Conservation (phyloP, 2,888 invertebrate genomes). For the Caenorhabditis sp. region DNA sequence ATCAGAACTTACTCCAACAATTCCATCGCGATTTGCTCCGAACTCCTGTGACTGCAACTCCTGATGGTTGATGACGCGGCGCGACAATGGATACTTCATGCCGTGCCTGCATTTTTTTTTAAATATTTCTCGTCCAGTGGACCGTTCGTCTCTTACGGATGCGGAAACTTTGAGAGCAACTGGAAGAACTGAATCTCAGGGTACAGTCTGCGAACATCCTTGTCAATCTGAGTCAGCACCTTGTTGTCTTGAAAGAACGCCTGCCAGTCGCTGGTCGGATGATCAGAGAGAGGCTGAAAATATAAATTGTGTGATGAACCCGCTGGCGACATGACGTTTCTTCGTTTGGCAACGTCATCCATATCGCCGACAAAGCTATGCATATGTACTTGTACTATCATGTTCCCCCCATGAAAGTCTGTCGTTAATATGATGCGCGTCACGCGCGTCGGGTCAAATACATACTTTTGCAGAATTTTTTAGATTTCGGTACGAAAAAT, state of each 20-base stretch:
- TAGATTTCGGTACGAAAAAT: background rate
- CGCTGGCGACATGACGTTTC: slow-evolving; percentile 12
- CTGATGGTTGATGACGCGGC: slow-evolving; percentile 62
- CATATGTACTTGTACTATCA: slow-evolving; percentile 36
- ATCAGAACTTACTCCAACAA: slow-evolving; percentile 58
- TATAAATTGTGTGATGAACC: background rate
- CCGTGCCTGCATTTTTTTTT: slow-evolving; percentile 70
- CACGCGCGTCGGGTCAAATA: background rate
- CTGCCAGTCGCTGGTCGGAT: slow-evolving; percentile 96
- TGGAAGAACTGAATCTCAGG: slow-evolving; percentile 98
- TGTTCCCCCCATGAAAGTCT: background rate
- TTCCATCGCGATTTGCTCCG: slow-evolving; percentile 57
- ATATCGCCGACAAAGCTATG: slow-evolving; percentile 32
- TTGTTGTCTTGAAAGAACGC: slow-evolving; percentile 96
- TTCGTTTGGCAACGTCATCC: slow-evolving; percentile 27
- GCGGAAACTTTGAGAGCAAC: slow-evolving; percentile 92
- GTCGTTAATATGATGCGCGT: slow-evolving; percentile 11
- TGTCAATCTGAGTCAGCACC: slow-evolving; percentile 96
- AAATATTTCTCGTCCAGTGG: background rate
- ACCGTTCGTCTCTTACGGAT: slow-evolving; percentile 46
- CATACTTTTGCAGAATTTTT: background rate
- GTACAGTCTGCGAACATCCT: slow-evolving; percentile 88
- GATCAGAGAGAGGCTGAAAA: slow-evolving; percentile 93
- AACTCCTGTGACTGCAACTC: slow-evolving; percentile 63
- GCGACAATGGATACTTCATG: slow-evolving; percentile 65